These are phyloP conservation scores for Atethmia centrago DNA, from an alignment of 2,888 invertebrate species.

Conservation along the genomic window DNA sequence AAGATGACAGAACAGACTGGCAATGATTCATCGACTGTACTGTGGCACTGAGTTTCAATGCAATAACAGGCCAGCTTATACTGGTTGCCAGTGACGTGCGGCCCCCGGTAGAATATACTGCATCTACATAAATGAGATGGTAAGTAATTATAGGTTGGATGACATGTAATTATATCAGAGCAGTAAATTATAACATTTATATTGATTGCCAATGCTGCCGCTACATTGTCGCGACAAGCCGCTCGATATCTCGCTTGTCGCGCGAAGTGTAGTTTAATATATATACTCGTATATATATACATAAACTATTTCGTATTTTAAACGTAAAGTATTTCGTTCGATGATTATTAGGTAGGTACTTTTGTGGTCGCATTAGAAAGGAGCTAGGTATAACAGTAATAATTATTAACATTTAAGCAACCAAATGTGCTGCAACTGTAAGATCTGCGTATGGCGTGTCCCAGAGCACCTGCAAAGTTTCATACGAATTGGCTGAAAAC, in stretches of 20 bases:
- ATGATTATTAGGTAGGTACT: background rate
- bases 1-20: no score
- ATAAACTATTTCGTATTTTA: no score
- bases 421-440: background rate
- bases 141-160: conserved; percentile 6
- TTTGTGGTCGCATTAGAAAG: background rate
- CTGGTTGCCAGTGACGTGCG: background rate
- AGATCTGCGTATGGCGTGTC: background rate
- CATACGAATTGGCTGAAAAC: background rate
- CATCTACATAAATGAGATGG: background rate
- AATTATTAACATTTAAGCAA: background rate
- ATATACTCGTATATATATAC: no score
- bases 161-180: conserved; percentile 9
- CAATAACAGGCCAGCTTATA: background rate
- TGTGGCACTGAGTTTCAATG: background rate
- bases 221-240: no score
- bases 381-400: background rate
- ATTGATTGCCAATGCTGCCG: background rate
- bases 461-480: background rate
- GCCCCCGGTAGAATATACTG: background rate
- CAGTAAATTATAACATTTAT: conserved; percentile 7
- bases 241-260: no score
- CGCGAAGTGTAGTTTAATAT: no score
- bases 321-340: conserved; percentile 6
- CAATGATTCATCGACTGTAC: background rate